These are phyloP conservation scores for Pogonomyrmex californicus DNA, from an alignment of 1,140 invertebrate species.

Conservation along the genomic window DNA sequence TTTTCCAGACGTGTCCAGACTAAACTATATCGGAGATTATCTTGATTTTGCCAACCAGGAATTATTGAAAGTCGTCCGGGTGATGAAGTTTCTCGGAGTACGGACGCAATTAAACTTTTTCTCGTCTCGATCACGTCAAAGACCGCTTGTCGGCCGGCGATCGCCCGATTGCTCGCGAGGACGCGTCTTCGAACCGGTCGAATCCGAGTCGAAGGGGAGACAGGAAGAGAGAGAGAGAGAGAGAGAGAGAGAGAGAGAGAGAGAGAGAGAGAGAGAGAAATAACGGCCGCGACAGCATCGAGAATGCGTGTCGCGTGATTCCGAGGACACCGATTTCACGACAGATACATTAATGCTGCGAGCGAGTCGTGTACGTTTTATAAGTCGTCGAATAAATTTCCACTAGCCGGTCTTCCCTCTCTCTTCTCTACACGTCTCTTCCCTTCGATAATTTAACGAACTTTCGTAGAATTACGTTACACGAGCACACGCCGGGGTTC, in stretches of 20 bases:
- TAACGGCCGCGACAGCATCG: slow-evolving; percentile 68
- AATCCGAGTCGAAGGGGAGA: slow-evolving; percentile 6
- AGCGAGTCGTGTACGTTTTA: slow-evolving; percentile 66
- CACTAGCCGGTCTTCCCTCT: slow-evolving; percentile 55
- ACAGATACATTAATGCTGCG: slow-evolving; percentile 84
- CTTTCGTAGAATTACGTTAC: slow-evolving; percentile 50
- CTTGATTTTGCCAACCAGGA: slow-evolving; percentile 8
- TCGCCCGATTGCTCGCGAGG: slow-evolving; percentile 39
- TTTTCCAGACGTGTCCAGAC: neutral
- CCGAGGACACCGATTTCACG: slow-evolving; percentile 83
- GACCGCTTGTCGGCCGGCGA: slow-evolving; percentile 51
- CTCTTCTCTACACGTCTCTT: slow-evolving; percentile 4
- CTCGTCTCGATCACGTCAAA: slow-evolving; percentile 57
- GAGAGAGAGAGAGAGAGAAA: slow-evolving; percentile 11
- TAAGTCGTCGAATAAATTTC: slow-evolving; percentile 75
- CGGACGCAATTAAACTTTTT: slow-evolving; percentile 67
- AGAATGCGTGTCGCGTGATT: slow-evolving; percentile 82
- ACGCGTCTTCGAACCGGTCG: slow-evolving; percentile 67
- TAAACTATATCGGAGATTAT: slow-evolving; percentile 52
- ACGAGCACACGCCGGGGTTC: neutral
- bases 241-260: no score
- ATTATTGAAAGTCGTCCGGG: slow-evolving; percentile 46
- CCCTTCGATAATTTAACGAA: slow-evolving; percentile 68
- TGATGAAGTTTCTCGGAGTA: slow-evolving; percentile 10
- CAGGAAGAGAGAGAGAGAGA: no score